Evolutionary conservation across 2,888 invertebrate genomes (phyloP).

Genomic region (Lithophane leautieri): DNA sequence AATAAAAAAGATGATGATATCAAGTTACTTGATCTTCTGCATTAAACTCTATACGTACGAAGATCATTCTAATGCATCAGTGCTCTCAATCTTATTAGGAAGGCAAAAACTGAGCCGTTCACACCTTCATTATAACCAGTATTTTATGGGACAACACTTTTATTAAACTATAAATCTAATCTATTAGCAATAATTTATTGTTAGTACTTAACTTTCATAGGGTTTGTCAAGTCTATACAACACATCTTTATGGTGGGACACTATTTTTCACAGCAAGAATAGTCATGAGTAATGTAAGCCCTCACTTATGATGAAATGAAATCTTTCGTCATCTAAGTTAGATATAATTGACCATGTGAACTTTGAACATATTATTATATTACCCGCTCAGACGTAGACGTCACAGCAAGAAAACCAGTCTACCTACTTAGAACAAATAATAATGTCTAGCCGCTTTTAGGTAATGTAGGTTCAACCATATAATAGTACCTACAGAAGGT

Average conservation of each 20-base stretch:
- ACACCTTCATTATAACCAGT: constrained; percentile 39
- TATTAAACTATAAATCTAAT: constrained; percentile 5
- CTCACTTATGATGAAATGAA: no score
- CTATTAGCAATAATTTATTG: constrained; percentile 10
- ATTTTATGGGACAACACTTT: not conserved
- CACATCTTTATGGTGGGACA: not conserved
- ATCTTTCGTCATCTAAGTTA: constrained; percentile 10
- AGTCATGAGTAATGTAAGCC: no score
- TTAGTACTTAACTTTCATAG: constrained; percentile 6
- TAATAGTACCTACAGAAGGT: not conserved
- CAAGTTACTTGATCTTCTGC: constrained; percentile 31
- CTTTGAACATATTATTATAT: constrained; percentile 16
- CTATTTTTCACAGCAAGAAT: not conserved
- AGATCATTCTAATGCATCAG: constrained; percentile 32
- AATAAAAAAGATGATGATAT: not conserved
- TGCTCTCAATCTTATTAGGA: constrained; percentile 21
- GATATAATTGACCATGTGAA: constrained; percentile 27
- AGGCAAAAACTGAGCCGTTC: constrained; percentile 39
- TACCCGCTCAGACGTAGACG: constrained; percentile 20
- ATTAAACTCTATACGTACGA: not conserved
- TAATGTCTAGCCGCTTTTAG: constrained; percentile 24
- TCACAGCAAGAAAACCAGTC: constrained; percentile 29
- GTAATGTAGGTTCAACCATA: constrained; percentile 9
- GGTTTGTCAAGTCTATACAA: not conserved
- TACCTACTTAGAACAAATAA: constrained; percentile 13